Percentiles rank a stretch among this genome's conserved stretches.
Evolutionary conservation across 2,113 vertebrate species (phyloP).

Genomic region (Isurus oxyrinchus): DNA sequence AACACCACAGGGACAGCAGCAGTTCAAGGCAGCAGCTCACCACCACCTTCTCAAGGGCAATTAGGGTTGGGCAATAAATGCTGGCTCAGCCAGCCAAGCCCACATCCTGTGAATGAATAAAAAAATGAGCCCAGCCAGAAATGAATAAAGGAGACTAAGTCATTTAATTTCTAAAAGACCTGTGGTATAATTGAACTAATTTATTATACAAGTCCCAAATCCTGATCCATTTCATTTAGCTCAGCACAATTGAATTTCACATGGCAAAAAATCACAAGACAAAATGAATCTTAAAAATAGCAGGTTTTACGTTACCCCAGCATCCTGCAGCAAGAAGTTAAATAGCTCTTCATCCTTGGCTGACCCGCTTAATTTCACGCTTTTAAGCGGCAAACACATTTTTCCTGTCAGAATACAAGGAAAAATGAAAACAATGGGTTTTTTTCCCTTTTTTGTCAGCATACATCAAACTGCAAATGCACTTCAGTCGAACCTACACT

Average conservation of each 20-base stretch:
- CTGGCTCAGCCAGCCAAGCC: no score
- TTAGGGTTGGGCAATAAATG: no score
- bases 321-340: neutral
- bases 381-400: neutral
- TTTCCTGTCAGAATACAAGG: neutral
- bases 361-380: constrained; percentile 11
- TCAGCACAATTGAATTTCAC: neutral
- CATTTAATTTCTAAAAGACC: neutral
- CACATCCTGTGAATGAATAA: no score
- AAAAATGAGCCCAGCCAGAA: neutral
- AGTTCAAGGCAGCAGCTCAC: no score
- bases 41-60: no score
- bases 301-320: no score
- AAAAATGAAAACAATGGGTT: neutral
- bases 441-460: neutral
- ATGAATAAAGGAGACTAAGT: no score
- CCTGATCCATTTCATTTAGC: neutral
- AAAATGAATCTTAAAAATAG: neutral
- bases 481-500: neutral
- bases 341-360: constrained; percentile 11
- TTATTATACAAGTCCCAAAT: neutral
- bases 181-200: neutral
- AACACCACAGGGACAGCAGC: no score
- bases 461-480: neutral
- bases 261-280: neutral